Base-by-base conservation (phyloP, 2,797 vertebrate species). In the Cirrhinus mrigala region DNA sequence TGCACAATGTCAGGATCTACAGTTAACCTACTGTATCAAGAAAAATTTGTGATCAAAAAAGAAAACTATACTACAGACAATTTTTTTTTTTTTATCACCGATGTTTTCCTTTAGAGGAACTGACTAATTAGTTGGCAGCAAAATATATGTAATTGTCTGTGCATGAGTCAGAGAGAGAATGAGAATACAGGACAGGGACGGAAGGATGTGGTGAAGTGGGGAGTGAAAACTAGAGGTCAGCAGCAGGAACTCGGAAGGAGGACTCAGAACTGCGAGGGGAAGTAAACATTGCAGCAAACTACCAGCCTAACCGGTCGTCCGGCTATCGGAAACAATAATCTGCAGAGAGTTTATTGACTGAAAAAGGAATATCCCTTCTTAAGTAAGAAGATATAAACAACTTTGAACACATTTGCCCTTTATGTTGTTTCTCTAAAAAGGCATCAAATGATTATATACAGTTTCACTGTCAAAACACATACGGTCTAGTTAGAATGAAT, bases 241-340 rank as follows among this genome's bases (percentile, higher is more conserved):
- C 89, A 93, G 93, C 91, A 91, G 93, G 93, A 94, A 94, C 92
- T 92, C 89, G 89, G 92, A 94, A 93, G 90, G 90, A 54, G 89
- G 92, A 87, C 88, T 92, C 89, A 84, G 89, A 91, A 85, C 40
- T 75, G 68, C 54, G 40, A 66, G n/a, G 77, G 82, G 79, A 85
- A 86, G 62, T 37, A 50, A 64, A 68, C 27, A 64, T 9, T 58
- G 27, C 44, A 44, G n/a, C 16, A 58, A 44, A 69, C 64, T 62
- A 37, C 54, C 54, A 29, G 16, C 4, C 27, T 29, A 62, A 60
- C 73, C 74, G 54, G 73, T 69, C 4, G 9, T 75, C 62, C 64
- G 56, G 81, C 74, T 62, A 77, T 79, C 46, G 66, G 77, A 86
- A 87, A 75, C 48, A 20, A 68, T 76, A 83, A 68, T 56, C n/a